A percentile compares a stretch with the other conserved stretches of the same genome.
phyloP scores from a whole-genome alignment of 2,797 vertebrate species.

The Florisuga fusca region DNA sequence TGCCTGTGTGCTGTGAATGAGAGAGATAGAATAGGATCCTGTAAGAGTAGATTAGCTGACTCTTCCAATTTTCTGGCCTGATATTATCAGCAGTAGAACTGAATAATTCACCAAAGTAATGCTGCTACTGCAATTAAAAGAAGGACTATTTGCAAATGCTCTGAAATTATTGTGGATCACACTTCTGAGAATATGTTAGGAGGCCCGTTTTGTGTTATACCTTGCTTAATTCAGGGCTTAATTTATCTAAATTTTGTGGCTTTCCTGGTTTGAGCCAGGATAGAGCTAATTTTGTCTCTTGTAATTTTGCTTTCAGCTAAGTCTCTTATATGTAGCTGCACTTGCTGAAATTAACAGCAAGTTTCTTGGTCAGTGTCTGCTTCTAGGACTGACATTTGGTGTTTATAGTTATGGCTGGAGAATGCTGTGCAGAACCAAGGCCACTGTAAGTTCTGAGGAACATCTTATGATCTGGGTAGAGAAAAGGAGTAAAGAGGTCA shows the following conservation, averaged over 20 bases:
- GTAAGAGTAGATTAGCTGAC: neutral
- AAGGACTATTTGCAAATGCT: constrained; percentile 1
- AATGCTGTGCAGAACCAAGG: no score
- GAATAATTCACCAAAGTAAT: neutral
- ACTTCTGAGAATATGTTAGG: neutral
- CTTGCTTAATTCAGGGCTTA: constrained; percentile 18
- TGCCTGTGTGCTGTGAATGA: neutral
- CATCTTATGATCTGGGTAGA: no score
- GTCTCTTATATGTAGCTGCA: no score
- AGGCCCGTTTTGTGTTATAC: neutral
- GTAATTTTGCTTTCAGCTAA: no score
- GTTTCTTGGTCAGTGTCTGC: no score
- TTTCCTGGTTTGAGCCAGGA: no score
- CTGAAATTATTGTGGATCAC: constrained; percentile 3
- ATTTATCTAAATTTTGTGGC: neutral
- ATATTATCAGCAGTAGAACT: neutral
- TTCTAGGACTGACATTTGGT: no score
- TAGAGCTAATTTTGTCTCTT: no score
- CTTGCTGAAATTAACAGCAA: no score
- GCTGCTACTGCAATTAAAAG: constrained; percentile 16
- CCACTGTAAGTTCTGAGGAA: no score
- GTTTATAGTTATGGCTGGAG: no score
- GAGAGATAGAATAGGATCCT: neutral
- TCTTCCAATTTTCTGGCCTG: neutral
- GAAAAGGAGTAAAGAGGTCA: no score